Evolutionary conservation across 53 echinoderm and acorn worm species (phyloP).

Genomic region (Echinometra lucunter): DNA sequence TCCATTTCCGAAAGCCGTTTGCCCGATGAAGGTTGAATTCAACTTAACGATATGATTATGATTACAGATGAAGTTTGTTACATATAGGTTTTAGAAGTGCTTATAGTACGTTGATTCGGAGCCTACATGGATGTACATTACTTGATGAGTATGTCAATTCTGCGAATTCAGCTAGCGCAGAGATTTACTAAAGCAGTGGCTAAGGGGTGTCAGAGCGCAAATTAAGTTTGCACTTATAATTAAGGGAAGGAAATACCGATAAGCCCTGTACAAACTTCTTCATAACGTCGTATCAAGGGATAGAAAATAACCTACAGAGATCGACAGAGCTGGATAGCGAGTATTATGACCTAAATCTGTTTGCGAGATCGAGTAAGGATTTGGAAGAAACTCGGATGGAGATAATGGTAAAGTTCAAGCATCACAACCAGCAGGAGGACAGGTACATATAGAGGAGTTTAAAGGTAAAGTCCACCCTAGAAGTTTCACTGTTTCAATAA

Average conservation of each 20-base stretch:
- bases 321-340: not conserved
- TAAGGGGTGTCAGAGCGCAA: constrained; percentile 12
- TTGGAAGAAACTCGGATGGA: not conserved
- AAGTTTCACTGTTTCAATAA: too few relatives aligned
- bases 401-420: not conserved
- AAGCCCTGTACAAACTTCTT: not conserved
- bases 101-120: not conserved
- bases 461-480: too few relatives aligned
- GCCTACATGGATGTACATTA: not conserved
- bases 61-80: not conserved
- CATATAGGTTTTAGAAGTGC: not conserved
- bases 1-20: not conserved
- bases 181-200: not conserved
- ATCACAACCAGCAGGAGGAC: not conserved
- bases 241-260: constrained; percentile 41
- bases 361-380: constrained; percentile 7
- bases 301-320: not conserved
- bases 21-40: not conserved
- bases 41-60: not conserved
- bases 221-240: constrained; percentile 62
- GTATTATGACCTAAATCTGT: constrained; percentile 50
- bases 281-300: not conserved
- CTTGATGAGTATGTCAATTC: not conserved
- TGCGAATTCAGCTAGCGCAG: not conserved
- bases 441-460: not conserved